Percentiles rank a stretch among this genome's conserved stretches.
Evolutionary conservation across 2,888 invertebrate genomes (phyloP).

Genomic region (Prostheceraeus crozeri): DNA sequence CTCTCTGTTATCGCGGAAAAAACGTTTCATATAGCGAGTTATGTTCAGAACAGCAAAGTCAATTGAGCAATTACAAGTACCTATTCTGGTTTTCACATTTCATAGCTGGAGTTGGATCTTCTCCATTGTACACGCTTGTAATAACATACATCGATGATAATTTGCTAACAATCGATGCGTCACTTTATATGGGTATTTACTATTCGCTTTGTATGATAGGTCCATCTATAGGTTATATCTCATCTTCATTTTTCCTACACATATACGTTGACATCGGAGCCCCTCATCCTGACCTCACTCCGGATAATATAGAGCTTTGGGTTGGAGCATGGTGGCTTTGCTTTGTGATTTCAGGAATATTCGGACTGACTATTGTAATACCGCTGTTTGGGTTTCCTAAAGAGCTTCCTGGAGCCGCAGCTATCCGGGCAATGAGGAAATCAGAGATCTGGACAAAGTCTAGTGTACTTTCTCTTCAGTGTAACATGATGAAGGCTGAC

Average conservation of each 20-base stretch:
- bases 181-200: conserved; percentile 67
- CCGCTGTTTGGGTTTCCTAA: conserved; percentile 24
- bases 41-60: no score
- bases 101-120: conserved; percentile 75
- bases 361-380: not conserved
- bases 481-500: no score
- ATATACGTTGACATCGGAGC: conserved; percentile 26
- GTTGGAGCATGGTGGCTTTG: conserved; percentile 35
- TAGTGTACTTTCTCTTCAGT: no score
- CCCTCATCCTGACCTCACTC: conserved; percentile 14
- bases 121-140: conserved; percentile 78
- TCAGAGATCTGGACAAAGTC: no score
- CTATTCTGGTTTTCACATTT: conserved; percentile 73
- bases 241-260: conserved; percentile 12
- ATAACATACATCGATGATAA: conserved; percentile 81
- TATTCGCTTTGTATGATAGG: not conserved
- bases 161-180: conserved; percentile 74
- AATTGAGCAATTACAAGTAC: conserved; percentile 55
- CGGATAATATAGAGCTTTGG: conserved; percentile 30
- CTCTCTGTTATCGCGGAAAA: no score
- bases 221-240: conserved; percentile 21
- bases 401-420: no score
- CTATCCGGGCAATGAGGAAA: no score
- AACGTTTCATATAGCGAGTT: no score
- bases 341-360: conserved; percentile 14